Evolutionary conservation across 2,797 vertebrate species (phyloP).

Genomic region (Lithobates pipiens): DNA sequence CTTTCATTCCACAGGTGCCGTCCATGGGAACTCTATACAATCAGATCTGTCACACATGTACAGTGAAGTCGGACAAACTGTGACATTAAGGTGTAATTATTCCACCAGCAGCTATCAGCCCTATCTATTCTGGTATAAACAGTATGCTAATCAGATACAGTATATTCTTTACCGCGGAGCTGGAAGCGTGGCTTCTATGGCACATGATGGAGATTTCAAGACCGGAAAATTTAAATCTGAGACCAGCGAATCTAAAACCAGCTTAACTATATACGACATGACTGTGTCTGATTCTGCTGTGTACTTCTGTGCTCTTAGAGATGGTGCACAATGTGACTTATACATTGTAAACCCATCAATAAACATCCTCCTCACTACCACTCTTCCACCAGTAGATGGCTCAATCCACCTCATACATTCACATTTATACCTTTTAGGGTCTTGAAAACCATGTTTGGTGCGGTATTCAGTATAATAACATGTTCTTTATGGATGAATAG

Average conservation of each 20-base stretch:
- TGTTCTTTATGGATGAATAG: too few species aligned
- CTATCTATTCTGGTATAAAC: constrained; percentile 13
- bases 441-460: too few species aligned
- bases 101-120: not conserved
- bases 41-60: not conserved
- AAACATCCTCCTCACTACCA: not conserved
- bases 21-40: not conserved
- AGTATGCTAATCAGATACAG: not conserved
- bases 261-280: not conserved
- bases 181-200: not conserved
- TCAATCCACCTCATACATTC: too few species aligned
- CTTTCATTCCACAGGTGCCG: not conserved
- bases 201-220: not conserved
- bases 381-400: not conserved
- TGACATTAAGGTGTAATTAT: constrained; percentile 1
- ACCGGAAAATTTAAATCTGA: constrained; percentile 17
- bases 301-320: constrained; percentile 35
- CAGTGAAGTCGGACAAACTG: not conserved
- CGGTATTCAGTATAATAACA: too few species aligned
- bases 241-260: not conserved
- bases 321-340: constrained; percentile 8
- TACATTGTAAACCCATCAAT: not conserved
- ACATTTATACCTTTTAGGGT: too few species aligned
- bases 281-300: constrained; percentile 26
- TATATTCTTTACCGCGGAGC: constrained; percentile 23